Evolutionary conservation across 2,797 vertebrate genomes (phyloP), one percentile per base, ranked within the genome.

Genomic region (Amazonetta brasiliensis): DNA sequence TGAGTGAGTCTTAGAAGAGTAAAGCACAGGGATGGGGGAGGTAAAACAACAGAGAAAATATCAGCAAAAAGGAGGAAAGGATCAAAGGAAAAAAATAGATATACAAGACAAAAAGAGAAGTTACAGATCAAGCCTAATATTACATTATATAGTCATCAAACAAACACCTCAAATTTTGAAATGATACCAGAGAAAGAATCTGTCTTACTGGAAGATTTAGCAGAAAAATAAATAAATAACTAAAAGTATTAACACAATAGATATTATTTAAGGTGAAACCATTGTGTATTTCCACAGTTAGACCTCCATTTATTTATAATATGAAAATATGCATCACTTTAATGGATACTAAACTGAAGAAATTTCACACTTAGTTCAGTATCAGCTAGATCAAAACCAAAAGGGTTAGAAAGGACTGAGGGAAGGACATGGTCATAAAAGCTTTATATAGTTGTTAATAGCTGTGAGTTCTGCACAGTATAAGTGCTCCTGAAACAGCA

Each of bases 21-120:
- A 85, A 93, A 79, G 25, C 71, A 74, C 6, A n/a, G 10, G 6
- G 10, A 64, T 46, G 3, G 18, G 7, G 20, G 7, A 54, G 74
- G 31, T 43, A 87, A 82, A 86, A 93, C 72, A 94, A 93, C 46
- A 95, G 92, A 95, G 79, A 55, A 94, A 84, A 92, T 80, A 66
- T 23, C 67, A 91, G 39, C 48, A 91, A 93, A 93, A 44, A 62
- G 48, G 55, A 94, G 67, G 84, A 92, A 81, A 33, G 19, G 77
- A 96, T 97, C 94, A 97, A 96, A 97, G 74, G 67, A 79, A 87
- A 59, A 84, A 92, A 90, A 89, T 94, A 95, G 48, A n/a, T 94
- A 76, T 60, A 92, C 12, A 81, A 77, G 39, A 78, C 48, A 87
- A 82, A 77, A 93, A 64, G 48, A 86, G 91, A 94, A 87, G 22